These are phyloP conservation scores for Anthoscopus minutus DNA, from an alignment of 2,113 vertebrate genomes.

Conservation along the genomic window DNA sequence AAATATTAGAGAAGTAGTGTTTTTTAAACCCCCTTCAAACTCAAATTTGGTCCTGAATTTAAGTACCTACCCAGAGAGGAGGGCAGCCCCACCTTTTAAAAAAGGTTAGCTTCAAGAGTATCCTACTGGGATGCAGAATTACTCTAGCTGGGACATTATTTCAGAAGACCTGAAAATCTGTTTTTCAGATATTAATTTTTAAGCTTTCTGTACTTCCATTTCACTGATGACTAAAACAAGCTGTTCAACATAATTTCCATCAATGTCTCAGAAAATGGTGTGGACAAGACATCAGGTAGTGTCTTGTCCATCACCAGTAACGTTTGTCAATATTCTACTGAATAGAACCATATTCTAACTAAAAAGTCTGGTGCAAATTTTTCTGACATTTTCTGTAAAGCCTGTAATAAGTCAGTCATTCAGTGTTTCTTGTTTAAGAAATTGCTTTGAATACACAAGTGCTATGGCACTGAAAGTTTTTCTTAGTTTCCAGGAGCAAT, in stretches of 20 bases:
- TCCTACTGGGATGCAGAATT: background rate
- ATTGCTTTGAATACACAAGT: background rate
- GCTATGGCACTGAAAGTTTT: background rate
- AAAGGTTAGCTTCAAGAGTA: background rate
- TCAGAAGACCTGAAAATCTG: background rate
- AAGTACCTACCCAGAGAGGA: background rate
- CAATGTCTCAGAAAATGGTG: background rate
- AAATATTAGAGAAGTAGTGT: background rate
- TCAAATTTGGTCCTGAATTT: background rate
- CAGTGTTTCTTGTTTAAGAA: background rate
- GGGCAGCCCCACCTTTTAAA: background rate
- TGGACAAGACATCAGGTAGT: background rate
- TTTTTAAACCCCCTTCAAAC: background rate
- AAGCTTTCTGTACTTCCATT: background rate
- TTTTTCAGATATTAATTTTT: background rate
- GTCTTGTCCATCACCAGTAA: too few species aligned
- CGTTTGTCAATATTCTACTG: too few species aligned
- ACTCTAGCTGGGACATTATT: background rate
- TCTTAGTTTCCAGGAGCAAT: background rate
- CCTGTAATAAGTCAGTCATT: background rate
- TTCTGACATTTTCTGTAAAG: background rate
- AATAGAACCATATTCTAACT: background rate
- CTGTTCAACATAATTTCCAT: background rate
- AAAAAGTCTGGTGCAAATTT: background rate
- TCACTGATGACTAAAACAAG: background rate